Evolutionary conservation across 2,113 vertebrate species (phyloP).

Genomic region (Rhynchopsitta pachyrhyncha): DNA sequence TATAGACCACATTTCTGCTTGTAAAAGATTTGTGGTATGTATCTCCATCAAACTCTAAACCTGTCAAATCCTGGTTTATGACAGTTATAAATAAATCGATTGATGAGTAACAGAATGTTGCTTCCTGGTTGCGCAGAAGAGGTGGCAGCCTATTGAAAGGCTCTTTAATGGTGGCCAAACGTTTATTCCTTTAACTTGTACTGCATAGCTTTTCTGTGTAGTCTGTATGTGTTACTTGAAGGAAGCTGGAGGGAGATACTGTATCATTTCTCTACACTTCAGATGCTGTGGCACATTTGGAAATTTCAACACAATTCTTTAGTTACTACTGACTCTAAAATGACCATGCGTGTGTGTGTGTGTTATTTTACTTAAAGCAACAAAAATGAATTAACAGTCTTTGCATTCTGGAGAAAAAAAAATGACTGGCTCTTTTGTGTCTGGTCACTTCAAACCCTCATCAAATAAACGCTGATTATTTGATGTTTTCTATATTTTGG

Average conservation of each 20-base stretch:
- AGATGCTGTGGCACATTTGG: not conserved
- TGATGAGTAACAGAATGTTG: not conserved
- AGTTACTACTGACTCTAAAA: not conserved
- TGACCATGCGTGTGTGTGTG: not conserved
- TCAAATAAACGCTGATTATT: not conserved
- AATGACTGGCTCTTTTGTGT: not conserved
- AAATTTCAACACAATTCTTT: not conserved
- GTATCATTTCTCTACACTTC: not conserved
- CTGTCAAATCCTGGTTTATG: not conserved
- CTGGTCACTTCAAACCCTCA: not conserved
- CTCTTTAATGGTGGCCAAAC: not conserved
- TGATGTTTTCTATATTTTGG: not conserved
- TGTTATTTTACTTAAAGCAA: not conserved
- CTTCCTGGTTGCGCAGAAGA: not conserved
- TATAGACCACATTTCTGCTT: not conserved
- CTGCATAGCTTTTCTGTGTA: not conserved
- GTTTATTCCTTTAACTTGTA: not conserved
- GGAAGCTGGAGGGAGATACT: not conserved
- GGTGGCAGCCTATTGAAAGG: not conserved
- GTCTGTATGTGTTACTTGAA: not conserved
- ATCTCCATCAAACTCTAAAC: not conserved
- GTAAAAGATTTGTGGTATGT: not conserved
- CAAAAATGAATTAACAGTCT: not conserved
- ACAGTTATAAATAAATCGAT: not conserved
- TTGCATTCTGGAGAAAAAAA: not conserved